Evolutionary conservation across 2,797 vertebrate genomes (phyloP).

Genomic region (Xiphorhynchus erythropygius): DNA sequence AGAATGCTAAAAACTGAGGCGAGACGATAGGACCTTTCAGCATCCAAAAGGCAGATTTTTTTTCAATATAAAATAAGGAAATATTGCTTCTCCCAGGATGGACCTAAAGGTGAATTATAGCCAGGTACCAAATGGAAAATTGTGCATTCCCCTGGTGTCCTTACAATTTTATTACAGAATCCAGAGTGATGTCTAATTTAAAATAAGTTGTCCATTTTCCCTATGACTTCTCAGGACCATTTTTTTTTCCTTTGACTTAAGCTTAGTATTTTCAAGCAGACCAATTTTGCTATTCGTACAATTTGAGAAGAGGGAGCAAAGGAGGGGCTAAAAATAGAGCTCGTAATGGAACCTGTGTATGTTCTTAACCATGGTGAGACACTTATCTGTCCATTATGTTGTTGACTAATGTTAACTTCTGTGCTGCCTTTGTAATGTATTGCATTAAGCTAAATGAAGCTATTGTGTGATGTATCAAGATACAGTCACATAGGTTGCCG

Average conservation of each 20-base stretch:
- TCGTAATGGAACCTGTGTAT: constrained; percentile 51
- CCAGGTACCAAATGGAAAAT: background rate
- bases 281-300: constrained; percentile 7
- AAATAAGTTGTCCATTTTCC: background rate
- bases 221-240: background rate
- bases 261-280: constrained; percentile 23
- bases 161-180: constrained; percentile 19
- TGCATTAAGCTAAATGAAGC: constrained; percentile 68
- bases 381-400: constrained; percentile 62
- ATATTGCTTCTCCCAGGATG: background rate
- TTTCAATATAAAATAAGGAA: background rate
- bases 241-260: background rate
- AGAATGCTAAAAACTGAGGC: background rate
- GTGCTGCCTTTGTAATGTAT: constrained; percentile 55
- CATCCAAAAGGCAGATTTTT: background rate
- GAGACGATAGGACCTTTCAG: background rate
- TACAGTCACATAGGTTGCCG: constrained; percentile 32
- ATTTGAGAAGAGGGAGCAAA: constrained; percentile 27
- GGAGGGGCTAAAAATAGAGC: constrained; percentile 43
- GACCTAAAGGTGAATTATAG: background rate
- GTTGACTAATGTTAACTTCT: constrained; percentile 64
- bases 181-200: constrained; percentile 1
- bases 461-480: constrained; percentile 49
- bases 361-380: constrained; percentile 51
- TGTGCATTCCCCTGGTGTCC: background rate